Evolutionary conservation across 1,140 invertebrate species (phyloP), one percentile per base, ranked within the genome.

Genomic region (Dreissena polymorpha): DNA sequence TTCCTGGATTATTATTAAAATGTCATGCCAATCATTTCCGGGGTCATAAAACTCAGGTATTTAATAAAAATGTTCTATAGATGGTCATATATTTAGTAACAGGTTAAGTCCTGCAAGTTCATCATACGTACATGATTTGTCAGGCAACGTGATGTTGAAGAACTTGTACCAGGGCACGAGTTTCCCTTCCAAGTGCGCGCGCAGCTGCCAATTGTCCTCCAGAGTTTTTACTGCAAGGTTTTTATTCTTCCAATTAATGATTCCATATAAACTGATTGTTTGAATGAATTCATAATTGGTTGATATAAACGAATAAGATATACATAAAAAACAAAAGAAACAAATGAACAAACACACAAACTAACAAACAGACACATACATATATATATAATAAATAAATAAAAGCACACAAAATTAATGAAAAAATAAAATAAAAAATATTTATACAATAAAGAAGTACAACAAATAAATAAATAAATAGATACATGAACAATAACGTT

Each of bases 111-210:
- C 39, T 39, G 39, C 39, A 39, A 39, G 39, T 39, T 2, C 8
- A 39, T 39, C 39, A 77, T 27, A 89, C 88, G 88, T 86, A 92
- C 91, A 87, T 39, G 89, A 73, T 25, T 86, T 88, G 81, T 87
- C 95, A 16, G 94, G 94, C 10, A 96, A 93, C 68, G 95, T 95
- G 75, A 95, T 93, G 51, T 91, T 82, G 18, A 89, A 74, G 80
- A 88, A 90, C 74, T 91, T 83, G 29, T 94, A 94, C n/a, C 91
- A 92, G 0, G 96, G 96, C 5, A 95, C 93, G 16, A 92, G 93
- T 89, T 95, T 96, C 21, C 94, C 92, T 0, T 91, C 85, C 8
- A 97, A 89, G 12, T 93, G 93, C 0, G 91, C 90, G 93, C 95
- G 63, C 50, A 95, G 88, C 18, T 80, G 87, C 73, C 88, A 89